Evolutionary conservation across 1,140 invertebrate species (phyloP), one percentile per base, ranked within the genome.

Genomic region (Fopius arisanus): DNA sequence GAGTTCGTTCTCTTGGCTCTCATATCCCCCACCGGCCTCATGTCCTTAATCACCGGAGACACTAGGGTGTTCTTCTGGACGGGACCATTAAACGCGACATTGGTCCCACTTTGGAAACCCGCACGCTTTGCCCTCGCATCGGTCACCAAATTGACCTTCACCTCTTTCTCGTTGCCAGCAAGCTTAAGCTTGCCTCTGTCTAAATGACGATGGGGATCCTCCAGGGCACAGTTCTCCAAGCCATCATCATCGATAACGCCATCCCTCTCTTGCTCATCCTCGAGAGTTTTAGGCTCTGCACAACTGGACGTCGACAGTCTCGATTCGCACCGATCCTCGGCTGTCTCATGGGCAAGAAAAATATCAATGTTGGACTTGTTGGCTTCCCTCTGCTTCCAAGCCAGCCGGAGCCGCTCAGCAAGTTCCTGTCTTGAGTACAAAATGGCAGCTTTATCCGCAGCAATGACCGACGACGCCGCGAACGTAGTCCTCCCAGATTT

Each of bases 311-410:
- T 77, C 2, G 85, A 87, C 41, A 83, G 65, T 7, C 76, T 69
- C 0, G 86, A 86, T 0, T 87, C 82, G 66, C 80, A 83, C 40
- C 82, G 77, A 5, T 84, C 82, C 6, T 87, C 85, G 14, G 81
- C 70, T 7, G 81, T 82, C 9, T 68, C 80, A 23, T 87, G 88
- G 0, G 90, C 87, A 12, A 91, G 75, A 72, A 90, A 90, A 10
- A 91, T 91, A 43, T 90, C 86, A 14, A 91, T 84, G 63, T 90
- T 91, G 0, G 86, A 82, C 75, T 88, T 89, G 12, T 86, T 87
- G 21, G 86, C 83, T 54, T 89, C 87, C 0, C 88, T 78, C 6
- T 89, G 85, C 63, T 89, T 88, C 89, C 89, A 90, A 0, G 89
- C 90, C 3, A 88, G 79, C 51, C 88, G 80, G 31, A 90, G 70